Conservation (phyloP, 2,113 vertebrate genomes). For the Aphyosemion australe region DNA sequence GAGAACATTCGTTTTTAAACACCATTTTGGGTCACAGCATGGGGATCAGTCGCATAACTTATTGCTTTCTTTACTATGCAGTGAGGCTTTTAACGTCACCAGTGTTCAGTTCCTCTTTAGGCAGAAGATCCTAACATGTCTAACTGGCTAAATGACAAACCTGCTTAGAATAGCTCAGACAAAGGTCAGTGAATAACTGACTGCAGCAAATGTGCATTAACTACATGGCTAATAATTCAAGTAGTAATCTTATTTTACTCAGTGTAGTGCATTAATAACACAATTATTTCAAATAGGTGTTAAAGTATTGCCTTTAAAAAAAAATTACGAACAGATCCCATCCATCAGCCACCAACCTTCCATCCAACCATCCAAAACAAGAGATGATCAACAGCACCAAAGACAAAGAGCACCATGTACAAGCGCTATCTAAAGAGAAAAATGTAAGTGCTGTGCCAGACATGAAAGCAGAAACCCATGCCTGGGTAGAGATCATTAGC, state of each 20-base stretch:
- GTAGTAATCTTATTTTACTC: background rate
- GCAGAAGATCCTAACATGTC: background rate
- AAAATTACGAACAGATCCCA: slow-evolving; percentile 23
- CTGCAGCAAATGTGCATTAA: slow-evolving; percentile 2
- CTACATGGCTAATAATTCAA: background rate
- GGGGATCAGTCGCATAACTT: background rate
- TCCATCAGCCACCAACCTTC: slow-evolving; percentile 11
- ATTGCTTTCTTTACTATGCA: background rate
- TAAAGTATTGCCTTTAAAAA: slow-evolving; percentile 18
- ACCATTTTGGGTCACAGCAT: background rate
- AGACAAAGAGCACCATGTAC: slow-evolving; percentile 34
- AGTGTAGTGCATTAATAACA: background rate
- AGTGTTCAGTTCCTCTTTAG: background rate
- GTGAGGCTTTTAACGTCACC: background rate
- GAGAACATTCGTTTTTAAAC: background rate
- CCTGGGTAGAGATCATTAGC: slow-evolving; percentile 70
- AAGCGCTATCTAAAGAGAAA: slow-evolving; percentile 49
- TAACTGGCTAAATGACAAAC: background rate
- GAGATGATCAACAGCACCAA: slow-evolving; percentile 36
- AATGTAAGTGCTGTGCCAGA: slow-evolving; percentile 54
- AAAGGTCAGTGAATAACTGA: slow-evolving; percentile 54
- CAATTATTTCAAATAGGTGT: background rate
- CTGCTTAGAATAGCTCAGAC: slow-evolving; percentile 19
- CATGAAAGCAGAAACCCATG: slow-evolving; percentile 65
- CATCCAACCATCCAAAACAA: slow-evolving; percentile 6